A percentile compares a stretch with the other conserved stretches of the same genome.
phyloP scores from a whole-genome alignment of 2,888 invertebrate genomes.

The Xiphydria camelus region DNA sequence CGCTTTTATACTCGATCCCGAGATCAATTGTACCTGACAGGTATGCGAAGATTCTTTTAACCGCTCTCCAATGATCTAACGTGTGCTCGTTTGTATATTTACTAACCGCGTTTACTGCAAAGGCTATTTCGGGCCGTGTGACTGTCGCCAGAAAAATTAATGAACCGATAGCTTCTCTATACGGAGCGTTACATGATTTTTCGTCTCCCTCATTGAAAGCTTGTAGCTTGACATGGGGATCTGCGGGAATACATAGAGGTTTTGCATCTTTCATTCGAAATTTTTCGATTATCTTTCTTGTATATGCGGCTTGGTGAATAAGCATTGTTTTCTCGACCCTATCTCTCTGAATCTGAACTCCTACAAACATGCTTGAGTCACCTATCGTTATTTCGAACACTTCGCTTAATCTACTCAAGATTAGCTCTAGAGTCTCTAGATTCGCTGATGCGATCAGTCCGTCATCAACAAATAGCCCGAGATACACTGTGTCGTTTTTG shows the following conservation, averaged over 20 bases:
- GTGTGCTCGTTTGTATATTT: slow-evolving; percentile 7
- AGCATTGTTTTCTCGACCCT: slow-evolving; percentile 16
- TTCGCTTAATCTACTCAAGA: slow-evolving; percentile 9
- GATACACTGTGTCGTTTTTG: slow-evolving; percentile 12
- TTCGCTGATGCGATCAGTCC: slow-evolving; percentile 23
- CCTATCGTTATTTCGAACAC: slow-evolving; percentile 23
- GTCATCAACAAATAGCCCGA: slow-evolving; percentile 27
- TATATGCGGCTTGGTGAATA: slow-evolving; percentile 23
- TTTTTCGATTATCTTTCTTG: no score
- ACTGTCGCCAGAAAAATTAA: no score
- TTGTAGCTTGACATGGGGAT: no score
- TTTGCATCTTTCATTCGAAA: slow-evolving; percentile 20
- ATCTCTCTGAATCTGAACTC: slow-evolving; percentile 23
- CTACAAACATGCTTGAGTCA: slow-evolving; percentile 22
- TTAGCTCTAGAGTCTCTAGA: slow-evolving; percentile 7
- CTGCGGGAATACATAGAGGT: slow-evolving; percentile 18
- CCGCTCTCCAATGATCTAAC: slow-evolving; percentile 1
- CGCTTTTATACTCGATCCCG: slow-evolving; percentile 4
- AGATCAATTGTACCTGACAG: slow-evolving; percentile 1
- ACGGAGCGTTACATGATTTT: no score
- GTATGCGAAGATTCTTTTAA: slow-evolving; percentile 13
- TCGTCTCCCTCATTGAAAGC: no score
- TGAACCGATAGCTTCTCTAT: no score
- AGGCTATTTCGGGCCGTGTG: slow-evolving; percentile 13
- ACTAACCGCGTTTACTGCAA: slow-evolving; percentile 5